These are phyloP conservation scores for Rhabdomys dilectus DNA, from an alignment of 2,113 vertebrate species.

Conservation along the genomic window DNA sequence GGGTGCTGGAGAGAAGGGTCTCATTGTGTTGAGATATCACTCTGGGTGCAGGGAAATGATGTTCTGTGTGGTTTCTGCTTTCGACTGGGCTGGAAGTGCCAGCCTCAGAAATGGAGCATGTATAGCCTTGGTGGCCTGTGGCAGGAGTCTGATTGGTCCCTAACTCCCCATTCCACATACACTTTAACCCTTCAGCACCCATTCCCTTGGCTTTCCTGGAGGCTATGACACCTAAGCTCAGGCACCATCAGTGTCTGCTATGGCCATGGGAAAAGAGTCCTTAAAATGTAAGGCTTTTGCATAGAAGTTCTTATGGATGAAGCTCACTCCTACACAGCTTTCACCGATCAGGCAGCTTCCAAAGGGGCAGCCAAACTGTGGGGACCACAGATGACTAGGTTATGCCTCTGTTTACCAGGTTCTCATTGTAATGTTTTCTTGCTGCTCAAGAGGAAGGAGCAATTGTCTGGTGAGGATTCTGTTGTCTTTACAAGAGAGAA, in stretches of 20 bases:
- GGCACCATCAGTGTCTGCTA: background rate
- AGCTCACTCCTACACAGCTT: background rate
- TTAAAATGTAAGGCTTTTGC: background rate
- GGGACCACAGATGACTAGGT: too few relatives aligned
- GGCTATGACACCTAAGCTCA: fast-evolving
- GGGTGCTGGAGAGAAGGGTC: background rate
- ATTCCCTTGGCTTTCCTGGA: background rate
- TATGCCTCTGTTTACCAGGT: background rate
- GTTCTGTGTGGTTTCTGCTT: background rate
- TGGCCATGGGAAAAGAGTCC: background rate
- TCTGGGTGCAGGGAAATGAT: background rate
- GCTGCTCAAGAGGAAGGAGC: background rate
- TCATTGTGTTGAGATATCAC: background rate
- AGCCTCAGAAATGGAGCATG: background rate
- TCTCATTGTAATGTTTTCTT: fast-evolving
- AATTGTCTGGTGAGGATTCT: background rate
- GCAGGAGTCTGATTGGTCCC: background rate
- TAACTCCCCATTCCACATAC: too few relatives aligned
- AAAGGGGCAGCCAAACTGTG: background rate
- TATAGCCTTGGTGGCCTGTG: background rate
- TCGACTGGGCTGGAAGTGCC: background rate
- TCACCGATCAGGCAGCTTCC: background rate
- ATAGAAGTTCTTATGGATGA: fast-evolving
- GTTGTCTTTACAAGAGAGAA: background rate
- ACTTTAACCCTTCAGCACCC: background rate